Base-by-base conservation (phyloP, 2,113 vertebrate species). In the Menura novaehollandiae region DNA sequence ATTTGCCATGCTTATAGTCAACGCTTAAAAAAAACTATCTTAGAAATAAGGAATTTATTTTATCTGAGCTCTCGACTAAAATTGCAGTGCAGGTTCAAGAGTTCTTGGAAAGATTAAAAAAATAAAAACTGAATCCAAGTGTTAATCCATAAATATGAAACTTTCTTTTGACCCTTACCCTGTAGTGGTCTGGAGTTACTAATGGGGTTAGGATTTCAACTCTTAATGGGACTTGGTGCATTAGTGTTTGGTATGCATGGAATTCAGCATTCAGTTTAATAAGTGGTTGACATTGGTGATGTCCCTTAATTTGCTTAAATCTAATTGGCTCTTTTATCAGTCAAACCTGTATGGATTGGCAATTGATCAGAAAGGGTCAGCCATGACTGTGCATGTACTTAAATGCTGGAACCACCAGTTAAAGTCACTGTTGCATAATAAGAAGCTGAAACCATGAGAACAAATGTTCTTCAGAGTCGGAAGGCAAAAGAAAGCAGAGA, bases 241-340 rank as follows among this genome's bases (percentile, higher is more conserved):
- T 98, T 98, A 97, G 97, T 98, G 97, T 97, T 98, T 98, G 95
- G 97, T 98, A 98, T 98, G 97, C 97, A 98, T 93, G 93, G 97
- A 98, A 98, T 97, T 98, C 95, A 96, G 97, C 97, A 96, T 98
- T 97, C 97, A 28, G 96, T 97, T 97, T 98, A 98, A 98, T 98
- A 98, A 98, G 97, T 97, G 97, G 98, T 98, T 98, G 98, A 98
- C 98, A 98, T 98, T 98, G 98, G 97, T 98, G 98, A 98, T 98
- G 98, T 98, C 98, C 98, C 98, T 98, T 98, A 98, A 98, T 98
- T 98, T 98, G 97, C 98, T 98, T 98, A 98, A 98, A 98, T 98
- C 98, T 98, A 98, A 98, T 98, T 98, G 98, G 98, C 98, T 98
- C 98, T 98, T 98, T 98, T 98, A 98, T 98, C 98, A 98, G 98